Evolutionary conservation across 2,113 vertebrate species (phyloP).

Genomic region (Pteruthius melanotis): DNA sequence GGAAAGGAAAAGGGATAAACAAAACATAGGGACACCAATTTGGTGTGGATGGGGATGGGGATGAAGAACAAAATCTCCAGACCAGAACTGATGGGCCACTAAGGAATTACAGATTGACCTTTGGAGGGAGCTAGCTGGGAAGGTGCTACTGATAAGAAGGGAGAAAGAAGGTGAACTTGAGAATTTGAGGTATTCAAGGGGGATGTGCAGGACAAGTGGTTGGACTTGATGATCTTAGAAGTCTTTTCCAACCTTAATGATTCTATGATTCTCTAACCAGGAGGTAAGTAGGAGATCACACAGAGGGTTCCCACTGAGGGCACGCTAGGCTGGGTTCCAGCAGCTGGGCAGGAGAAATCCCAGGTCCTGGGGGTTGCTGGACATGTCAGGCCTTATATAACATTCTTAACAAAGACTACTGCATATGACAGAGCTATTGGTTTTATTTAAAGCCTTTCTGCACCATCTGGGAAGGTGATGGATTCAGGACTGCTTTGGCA

Average conservation of each 20-base stretch:
- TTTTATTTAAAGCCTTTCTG: neutral
- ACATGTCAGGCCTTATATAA: neutral
- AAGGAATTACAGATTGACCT: neutral
- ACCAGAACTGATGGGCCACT: neutral
- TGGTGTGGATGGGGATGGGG: neutral
- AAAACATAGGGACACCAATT: neutral
- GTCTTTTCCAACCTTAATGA: neutral
- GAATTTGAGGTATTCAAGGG: neutral
- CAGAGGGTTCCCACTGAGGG: neutral
- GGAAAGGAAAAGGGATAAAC: neutral
- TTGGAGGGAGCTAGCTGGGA: neutral
- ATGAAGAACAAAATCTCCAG: neutral
- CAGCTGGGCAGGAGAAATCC: neutral
- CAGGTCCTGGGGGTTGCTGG: neutral
- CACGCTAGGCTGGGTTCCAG: neutral
- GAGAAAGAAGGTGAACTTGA: neutral
- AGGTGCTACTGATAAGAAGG: neutral
- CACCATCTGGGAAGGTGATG: neutral
- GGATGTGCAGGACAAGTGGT: neutral
- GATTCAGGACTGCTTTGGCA: neutral
- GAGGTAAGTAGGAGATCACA: neutral
- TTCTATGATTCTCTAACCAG: neutral
- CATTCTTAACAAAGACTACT: accelerated
- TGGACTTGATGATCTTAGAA: neutral
- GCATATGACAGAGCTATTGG: neutral